These are phyloP conservation scores for Cantharis flavilabris DNA, from an alignment of 2,888 invertebrate species.

Conservation along the genomic window DNA sequence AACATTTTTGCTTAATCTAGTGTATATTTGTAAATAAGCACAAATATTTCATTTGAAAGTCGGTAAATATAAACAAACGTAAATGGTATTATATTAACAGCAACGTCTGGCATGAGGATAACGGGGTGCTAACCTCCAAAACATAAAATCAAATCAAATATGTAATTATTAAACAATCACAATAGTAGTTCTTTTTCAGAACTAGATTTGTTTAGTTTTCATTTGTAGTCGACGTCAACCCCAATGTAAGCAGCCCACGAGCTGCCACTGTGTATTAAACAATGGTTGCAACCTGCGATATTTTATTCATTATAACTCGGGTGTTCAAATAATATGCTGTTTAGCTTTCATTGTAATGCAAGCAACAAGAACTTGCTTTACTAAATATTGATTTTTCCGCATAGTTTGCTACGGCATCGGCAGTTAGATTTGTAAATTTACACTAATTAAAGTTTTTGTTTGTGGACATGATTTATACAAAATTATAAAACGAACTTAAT, in stretches of 20 bases:
- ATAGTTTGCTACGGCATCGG: background rate
- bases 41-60: background rate
- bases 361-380: background rate
- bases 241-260: too few relatives aligned
- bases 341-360: background rate
- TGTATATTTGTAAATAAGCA: background rate
- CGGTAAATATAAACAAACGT: background rate
- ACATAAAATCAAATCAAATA: too few relatives aligned
- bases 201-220: too few relatives aligned
- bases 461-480: background rate
- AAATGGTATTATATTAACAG: background rate
- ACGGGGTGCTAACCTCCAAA: too few relatives aligned
- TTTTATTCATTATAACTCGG: background rate
- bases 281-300: background rate
- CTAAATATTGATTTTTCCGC: background rate
- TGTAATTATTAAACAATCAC: too few relatives aligned
- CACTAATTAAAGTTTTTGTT: background rate
- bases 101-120: too few relatives aligned
- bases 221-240: too few relatives aligned
- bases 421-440: background rate
- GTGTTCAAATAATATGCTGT: background rate
- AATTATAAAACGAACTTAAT: too few relatives aligned
- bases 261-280: background rate
- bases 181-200: too few relatives aligned
- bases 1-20: background rate